These are phyloP conservation scores for Garra rufa DNA, from an alignment of 2,113 vertebrate species.

Conservation along the genomic window DNA sequence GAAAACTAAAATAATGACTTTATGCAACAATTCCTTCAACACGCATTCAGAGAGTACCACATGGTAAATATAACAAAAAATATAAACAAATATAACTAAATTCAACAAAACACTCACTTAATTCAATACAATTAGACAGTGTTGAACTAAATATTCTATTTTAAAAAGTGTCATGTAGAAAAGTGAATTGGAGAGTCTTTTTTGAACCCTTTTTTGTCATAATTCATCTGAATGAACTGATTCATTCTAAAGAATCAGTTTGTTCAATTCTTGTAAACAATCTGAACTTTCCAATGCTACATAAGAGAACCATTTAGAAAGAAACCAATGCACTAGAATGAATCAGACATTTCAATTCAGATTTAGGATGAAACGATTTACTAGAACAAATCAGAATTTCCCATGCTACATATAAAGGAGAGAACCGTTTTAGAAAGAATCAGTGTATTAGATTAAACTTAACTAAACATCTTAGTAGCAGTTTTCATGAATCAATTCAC, in stretches of 20 bases:
- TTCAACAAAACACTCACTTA: neutral
- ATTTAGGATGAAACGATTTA: too few relatives aligned
- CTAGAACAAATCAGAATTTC: too few relatives aligned
- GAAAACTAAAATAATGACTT: too few relatives aligned
- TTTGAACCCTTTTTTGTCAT: neutral
- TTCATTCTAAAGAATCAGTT: neutral
- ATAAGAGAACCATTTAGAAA: neutral
- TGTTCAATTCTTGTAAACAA: neutral
- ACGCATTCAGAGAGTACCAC: too few relatives aligned
- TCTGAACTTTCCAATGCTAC: neutral
- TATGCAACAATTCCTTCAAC: too few relatives aligned
- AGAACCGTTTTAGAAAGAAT: neutral
- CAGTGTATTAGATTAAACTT: too few relatives aligned
- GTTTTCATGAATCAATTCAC: too few relatives aligned
- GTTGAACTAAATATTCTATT: neutral
- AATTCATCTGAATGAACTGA: neutral
- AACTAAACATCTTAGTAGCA: too few relatives aligned
- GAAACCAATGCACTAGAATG: neutral
- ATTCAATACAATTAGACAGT: too few relatives aligned
- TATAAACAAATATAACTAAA: neutral
- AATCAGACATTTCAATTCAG: neutral
- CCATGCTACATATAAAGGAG: neutral
- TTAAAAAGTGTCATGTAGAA: neutral
- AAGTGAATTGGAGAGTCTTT: neutral
- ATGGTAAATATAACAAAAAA: too few relatives aligned